These are phyloP conservation scores for Melipona bicolor DNA, from an alignment of 2,888 invertebrate species.

Conservation along the genomic window DNA sequence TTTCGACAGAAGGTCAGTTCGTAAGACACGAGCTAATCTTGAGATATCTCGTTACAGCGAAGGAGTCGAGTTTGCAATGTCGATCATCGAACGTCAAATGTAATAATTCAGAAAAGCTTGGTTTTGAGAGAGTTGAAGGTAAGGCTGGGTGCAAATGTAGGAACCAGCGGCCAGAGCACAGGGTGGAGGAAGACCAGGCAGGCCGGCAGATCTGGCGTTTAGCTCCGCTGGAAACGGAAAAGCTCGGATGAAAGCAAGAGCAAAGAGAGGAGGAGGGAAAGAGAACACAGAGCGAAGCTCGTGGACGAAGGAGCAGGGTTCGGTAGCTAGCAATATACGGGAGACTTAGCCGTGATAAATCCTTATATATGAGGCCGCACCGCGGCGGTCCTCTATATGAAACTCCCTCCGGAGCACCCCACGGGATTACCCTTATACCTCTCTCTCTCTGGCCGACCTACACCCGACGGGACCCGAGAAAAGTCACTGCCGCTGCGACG, in stretches of 20 bases:
- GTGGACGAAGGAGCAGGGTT: conserved; percentile 69
- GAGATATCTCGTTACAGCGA: too few relatives aligned
- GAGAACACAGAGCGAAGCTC: conserved; percentile 42
- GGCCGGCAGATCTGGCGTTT: conserved; percentile 43
- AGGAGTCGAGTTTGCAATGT: too few relatives aligned
- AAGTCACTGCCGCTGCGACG: conserved; percentile 68
- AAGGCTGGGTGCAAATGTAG: conserved; percentile 32
- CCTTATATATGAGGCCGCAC: conserved; percentile 83
- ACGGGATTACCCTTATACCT: conserved; percentile 81
- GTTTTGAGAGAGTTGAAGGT: too few relatives aligned
- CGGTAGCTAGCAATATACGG: conserved; percentile 83
- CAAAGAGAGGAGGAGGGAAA: conserved; percentile 24
- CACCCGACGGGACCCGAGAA: conserved; percentile 56
- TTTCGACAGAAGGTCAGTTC: too few relatives aligned
- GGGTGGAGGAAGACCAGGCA: conserved; percentile 41
- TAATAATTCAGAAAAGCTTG: not conserved
- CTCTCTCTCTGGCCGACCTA: conserved; percentile 63
- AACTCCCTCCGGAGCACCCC: conserved; percentile 80
- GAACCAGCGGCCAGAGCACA: conserved; percentile 28
- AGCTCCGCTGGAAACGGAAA: conserved; percentile 29
- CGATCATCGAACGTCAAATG: too few relatives aligned
- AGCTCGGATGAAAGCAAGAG: conserved; percentile 29
- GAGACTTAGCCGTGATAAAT: conserved; percentile 84
- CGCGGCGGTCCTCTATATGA: conserved; percentile 81
- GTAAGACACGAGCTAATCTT: too few relatives aligned